phyloP scores from a whole-genome alignment of 2,113 vertebrate species.

The Microtus oregoni region DNA sequence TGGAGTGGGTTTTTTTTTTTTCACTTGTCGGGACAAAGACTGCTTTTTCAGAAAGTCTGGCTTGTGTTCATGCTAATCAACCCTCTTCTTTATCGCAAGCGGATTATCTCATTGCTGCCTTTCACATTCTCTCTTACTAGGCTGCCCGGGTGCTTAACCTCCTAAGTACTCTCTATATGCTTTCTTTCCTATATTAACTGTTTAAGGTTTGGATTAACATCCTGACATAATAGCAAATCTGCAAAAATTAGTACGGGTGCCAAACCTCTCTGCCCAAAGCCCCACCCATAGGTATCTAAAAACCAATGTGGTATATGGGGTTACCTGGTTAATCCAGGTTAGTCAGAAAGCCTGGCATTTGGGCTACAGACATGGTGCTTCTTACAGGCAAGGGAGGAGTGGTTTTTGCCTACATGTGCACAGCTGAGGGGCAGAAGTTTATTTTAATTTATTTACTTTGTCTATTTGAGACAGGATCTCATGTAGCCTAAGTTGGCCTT shows the following conservation, averaged over 20 bases:
- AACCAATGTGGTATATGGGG: background rate
- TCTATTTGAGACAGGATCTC: background rate
- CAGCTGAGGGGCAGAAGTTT: background rate
- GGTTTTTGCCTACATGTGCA: background rate
- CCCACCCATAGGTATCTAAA: background rate
- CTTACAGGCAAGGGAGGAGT: background rate
- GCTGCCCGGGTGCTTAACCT: slow-evolving; percentile 64
- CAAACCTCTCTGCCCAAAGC: background rate
- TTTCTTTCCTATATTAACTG: slow-evolving; percentile 73
- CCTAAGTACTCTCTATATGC: slow-evolving; percentile 46
- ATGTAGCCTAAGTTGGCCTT: background rate
- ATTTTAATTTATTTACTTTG: background rate
- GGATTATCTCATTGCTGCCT: slow-evolving; percentile 48
- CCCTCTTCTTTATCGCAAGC: background rate
- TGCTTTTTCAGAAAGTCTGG: slow-evolving; percentile 80
- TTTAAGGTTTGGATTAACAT: slow-evolving; percentile 59
- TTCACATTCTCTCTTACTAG: slow-evolving; percentile 78
- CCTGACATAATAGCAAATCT: background rate
- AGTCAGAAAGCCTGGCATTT: background rate
- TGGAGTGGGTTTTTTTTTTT: slow-evolving; percentile 38
- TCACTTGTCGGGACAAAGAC: slow-evolving; percentile 70
- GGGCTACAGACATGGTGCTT: background rate
- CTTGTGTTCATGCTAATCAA: slow-evolving; percentile 59
- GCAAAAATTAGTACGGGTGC: background rate
- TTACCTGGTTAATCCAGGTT: background rate